Evolutionary conservation across 1,140 invertebrate species (phyloP).

Genomic region (Ceratosolen solmsi): DNA sequence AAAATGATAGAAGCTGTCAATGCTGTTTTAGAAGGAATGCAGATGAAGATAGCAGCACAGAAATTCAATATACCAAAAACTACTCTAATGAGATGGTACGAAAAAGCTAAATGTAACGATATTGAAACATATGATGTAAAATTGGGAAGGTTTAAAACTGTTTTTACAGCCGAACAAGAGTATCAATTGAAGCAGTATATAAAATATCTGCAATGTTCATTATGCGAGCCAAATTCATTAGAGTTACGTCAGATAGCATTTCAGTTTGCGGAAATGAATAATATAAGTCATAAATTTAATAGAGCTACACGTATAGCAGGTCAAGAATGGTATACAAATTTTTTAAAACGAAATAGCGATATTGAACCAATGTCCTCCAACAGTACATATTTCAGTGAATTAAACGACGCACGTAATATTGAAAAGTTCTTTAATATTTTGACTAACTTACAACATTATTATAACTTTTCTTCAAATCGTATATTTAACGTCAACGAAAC

Average conservation of each 20-base stretch:
- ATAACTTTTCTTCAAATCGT: neutral
- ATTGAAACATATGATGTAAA: neutral
- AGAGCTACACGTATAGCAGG: too few species aligned
- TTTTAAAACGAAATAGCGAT: too few species aligned
- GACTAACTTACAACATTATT: neutral
- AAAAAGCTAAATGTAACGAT: neutral
- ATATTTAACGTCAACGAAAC: constrained; percentile 5
- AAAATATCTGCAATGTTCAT: neutral
- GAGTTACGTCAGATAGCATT: neutral
- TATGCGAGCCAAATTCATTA: neutral
- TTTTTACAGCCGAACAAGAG: constrained; percentile 6
- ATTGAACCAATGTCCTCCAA: too few species aligned
- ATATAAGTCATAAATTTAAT: neutral
- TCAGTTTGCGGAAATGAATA: constrained; percentile 17
- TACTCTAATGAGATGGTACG: neutral
- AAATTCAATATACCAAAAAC: neutral
- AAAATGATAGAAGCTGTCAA: neutral
- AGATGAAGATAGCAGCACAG: neutral
- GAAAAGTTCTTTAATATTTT: neutral
- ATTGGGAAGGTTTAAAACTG: neutral
- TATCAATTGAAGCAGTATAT: constrained; percentile 7
- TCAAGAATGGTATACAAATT: too few species aligned
- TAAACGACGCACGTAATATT: neutral
- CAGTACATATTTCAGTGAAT: too few species aligned
- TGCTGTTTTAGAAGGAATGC: neutral